Conservation (phyloP, 2,113 vertebrate genomes). For the Apaloderma vittatum region DNA sequence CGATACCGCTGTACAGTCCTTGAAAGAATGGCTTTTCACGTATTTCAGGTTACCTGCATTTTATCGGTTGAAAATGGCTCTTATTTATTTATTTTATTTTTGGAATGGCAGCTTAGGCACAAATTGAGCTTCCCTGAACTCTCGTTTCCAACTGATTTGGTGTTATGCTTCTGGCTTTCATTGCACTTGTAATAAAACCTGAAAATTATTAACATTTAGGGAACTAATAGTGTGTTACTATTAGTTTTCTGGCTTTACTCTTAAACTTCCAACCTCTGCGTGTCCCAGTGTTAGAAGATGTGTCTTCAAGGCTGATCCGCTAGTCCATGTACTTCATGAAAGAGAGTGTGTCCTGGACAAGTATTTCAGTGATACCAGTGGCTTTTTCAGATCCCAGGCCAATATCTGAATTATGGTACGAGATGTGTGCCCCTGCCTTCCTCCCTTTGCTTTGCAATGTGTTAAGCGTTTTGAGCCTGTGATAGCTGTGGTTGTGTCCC, state of each 20-base stretch:
- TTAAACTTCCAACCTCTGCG: background rate
- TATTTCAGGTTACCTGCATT: background rate
- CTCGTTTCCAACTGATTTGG: background rate
- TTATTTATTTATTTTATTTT: background rate
- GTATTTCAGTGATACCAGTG: background rate
- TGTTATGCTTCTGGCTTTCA: background rate
- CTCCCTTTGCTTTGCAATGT: background rate
- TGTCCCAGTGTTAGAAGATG: too few species aligned
- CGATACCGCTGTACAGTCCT: background rate
- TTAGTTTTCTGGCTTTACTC: background rate
- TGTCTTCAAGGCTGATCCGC: background rate
- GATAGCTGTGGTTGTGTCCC: too few species aligned
- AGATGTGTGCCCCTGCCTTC: background rate
- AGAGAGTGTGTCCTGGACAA: background rate
- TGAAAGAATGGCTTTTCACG: background rate
- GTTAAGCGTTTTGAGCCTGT: background rate
- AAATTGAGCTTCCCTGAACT: background rate
- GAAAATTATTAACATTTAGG: background rate
- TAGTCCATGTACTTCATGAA: background rate
- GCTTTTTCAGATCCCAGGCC: background rate
- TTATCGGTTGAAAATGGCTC: background rate
- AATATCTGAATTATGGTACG: background rate
- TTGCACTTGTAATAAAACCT: background rate
- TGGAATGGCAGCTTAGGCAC: background rate
- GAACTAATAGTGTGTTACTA: background rate